Evolutionary conservation across 1,140 invertebrate genomes (phyloP), one percentile per base, ranked within the genome.

Genomic region (Fragariocoptes setiger): DNA sequence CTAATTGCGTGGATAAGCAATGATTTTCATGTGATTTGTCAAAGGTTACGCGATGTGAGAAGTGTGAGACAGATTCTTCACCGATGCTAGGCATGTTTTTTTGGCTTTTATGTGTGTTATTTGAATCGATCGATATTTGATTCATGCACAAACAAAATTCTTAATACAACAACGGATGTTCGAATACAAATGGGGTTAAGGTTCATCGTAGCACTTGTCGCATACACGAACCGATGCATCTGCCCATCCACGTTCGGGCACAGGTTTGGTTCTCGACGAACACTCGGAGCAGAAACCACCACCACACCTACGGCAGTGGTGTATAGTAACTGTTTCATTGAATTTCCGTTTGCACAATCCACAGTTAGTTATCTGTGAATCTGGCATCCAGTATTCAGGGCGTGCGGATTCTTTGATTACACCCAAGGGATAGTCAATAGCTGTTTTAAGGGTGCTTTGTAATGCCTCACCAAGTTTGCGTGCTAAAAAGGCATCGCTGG

Each of bases 311-410:
- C 76, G 62, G 51, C 76, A 80, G 53, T 80, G 76, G 53, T 80
- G 75, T 8, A 72, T 59, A 1, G 59, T 45, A 15, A 65, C 53
- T 46, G 62, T 59, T 2, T 56, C 52, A 2, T 61, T 64, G 53
- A 74, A 73, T 13, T 55, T 49, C 13, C 52, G 49, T 2, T 66
- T 52, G 53, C 76, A 80, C 1, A 73, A 63, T 42, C 54, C 60
- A 53, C 76, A 80, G 21, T 59, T 54, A 3, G 56, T 62, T 14
- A 72, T 64, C 48, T 74, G 63, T 1, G 64, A 63, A 55, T 80
- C 75, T 0, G 74, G 72, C 21, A 71, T 64, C 76, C 76, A 80
- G 52, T 80, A 80, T 1, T 64, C 58, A 3, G 76, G 75, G 35
- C 74, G 58, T n/a, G 69, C 73, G 1, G 66, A 65, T 47, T 76